phyloP scores from a whole-genome alignment of 2,113 vertebrate species.

The Hystrix cristata region DNA sequence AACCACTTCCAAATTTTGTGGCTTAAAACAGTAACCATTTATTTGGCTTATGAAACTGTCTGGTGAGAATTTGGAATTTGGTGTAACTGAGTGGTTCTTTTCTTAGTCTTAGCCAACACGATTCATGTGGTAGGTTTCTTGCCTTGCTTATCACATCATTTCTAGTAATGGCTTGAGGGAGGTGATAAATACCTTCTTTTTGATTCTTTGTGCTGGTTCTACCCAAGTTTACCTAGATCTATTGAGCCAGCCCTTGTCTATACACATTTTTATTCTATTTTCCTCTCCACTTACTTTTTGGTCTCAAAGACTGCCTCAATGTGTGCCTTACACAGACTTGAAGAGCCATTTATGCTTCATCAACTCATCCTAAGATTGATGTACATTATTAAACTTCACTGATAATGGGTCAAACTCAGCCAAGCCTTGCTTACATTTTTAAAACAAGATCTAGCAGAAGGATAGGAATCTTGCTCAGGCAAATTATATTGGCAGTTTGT shows the following conservation, averaged over 20 bases:
- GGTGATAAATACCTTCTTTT: not conserved
- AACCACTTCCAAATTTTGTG: not conserved
- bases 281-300: not conserved
- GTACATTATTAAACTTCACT: not conserved
- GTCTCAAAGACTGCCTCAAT: not conserved
- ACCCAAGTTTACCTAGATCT: not conserved
- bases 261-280: not conserved
- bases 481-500: not conserved
- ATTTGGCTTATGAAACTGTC: not conserved
- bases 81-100: not conserved
- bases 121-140: not conserved
- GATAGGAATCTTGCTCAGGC: not conserved
- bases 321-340: not conserved
- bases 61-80: not conserved
- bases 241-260: not conserved
- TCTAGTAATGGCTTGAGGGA: not conserved
- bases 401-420: not conserved
- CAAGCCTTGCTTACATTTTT: not conserved
- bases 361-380: not conserved
- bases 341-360: not conserved
- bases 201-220: not conserved
- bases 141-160: not conserved
- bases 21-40: not conserved
- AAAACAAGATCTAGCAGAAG: not conserved
- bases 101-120: not conserved